These are phyloP conservation scores for Gandaritis pyraliata DNA, from an alignment of 2,888 invertebrate species.

Conservation along the genomic window DNA sequence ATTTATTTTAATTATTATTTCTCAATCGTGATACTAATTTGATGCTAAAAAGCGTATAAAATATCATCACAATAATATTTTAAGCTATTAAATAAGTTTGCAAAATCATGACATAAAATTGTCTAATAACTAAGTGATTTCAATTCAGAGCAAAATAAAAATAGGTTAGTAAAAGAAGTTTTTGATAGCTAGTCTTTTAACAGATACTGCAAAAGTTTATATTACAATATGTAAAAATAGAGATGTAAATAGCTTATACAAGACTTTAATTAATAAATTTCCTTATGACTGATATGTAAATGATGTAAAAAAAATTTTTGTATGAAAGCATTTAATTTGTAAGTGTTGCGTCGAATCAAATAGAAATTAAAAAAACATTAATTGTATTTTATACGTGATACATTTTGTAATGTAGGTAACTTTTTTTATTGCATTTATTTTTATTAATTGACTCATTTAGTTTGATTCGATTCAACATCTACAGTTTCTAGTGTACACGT, in stretches of 20 bases:
- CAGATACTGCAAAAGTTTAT: constrained; percentile 32
- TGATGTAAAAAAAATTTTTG: constrained; percentile 60
- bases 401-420: constrained; percentile 18
- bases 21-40: constrained; percentile 26
- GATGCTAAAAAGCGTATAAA: constrained; percentile 19
- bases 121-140: constrained; percentile 20
- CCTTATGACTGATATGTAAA: constrained; percentile 76
- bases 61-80: constrained; percentile 31
- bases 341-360: constrained; percentile 40
- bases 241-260: constrained; percentile 52
- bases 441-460: constrained; percentile 18
- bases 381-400: constrained; percentile 28
- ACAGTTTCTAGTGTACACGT: constrained; percentile 39
- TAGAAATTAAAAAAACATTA: constrained; percentile 7
- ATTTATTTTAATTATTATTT: constrained; percentile 19
- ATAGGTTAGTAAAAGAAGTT: constrained; percentile 23
- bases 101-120: constrained; percentile 30
- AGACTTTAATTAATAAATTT: constrained; percentile 52
- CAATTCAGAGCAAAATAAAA: constrained; percentile 29
- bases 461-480: constrained; percentile 39
- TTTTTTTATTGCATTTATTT: constrained; percentile 31
- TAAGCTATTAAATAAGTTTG: constrained; percentile 27
- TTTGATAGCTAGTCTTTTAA: constrained; percentile 37
- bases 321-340: constrained; percentile 43
- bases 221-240: constrained; percentile 33